Evolutionary conservation across 2,113 vertebrate genomes (phyloP).

Genomic region (Oreochromis tanganicae): DNA sequence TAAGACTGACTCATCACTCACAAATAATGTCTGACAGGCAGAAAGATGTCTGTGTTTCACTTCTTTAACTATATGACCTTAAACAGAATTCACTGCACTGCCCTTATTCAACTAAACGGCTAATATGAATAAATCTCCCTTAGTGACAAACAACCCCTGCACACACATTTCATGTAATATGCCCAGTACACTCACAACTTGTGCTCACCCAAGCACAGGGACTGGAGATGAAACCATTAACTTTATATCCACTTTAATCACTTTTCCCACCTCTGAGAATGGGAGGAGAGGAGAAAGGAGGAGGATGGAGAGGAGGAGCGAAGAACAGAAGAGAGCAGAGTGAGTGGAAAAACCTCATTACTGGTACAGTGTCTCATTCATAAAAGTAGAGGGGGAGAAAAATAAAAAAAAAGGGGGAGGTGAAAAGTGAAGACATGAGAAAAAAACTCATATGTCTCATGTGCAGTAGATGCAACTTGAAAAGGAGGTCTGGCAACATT

Average conservation of each 20-base stretch:
- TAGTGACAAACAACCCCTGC: conserved; percentile 7
- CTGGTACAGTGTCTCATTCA: background rate
- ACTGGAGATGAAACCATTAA: conserved; percentile 25
- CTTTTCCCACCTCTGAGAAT: background rate
- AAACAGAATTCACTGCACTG: background rate
- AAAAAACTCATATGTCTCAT: background rate
- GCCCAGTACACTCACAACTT: background rate
- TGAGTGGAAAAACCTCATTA: background rate
- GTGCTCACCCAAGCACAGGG: conserved; percentile 19
- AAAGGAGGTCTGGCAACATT: background rate
- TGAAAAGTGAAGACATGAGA: background rate
- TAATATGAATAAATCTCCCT: conserved; percentile 15
- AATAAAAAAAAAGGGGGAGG: background rate
- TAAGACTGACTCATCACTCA: background rate
- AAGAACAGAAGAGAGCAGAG: background rate
- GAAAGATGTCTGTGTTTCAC: background rate
- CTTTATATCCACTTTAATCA: conserved; percentile 41
- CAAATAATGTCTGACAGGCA: background rate
- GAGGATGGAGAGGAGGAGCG: background rate
- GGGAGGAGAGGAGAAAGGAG: background rate
- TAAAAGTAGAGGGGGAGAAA: background rate
- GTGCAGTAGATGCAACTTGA: background rate
- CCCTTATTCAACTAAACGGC: background rate
- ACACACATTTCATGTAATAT: background rate
- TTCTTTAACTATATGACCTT: conserved; percentile 2